Evolutionary conservation across 2,888 invertebrate genomes (phyloP).

Genomic region (Schizotus pectinicornis): DNA sequence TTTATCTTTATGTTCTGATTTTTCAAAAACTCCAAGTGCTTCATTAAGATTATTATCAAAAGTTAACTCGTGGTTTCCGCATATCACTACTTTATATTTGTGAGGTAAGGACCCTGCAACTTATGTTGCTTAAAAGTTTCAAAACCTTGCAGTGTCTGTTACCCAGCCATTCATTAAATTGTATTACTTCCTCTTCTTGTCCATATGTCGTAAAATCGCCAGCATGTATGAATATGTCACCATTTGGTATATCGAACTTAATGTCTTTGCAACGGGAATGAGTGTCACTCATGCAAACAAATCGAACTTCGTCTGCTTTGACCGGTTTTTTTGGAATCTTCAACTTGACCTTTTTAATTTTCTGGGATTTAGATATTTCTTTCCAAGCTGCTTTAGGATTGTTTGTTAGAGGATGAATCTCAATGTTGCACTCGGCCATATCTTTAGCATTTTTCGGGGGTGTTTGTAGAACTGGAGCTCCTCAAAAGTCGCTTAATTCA

Average conservation of each 20-base stretch:
- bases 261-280: conserved; percentile 74
- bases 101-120: conserved; percentile 66
- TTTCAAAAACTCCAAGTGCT: conserved; percentile 47
- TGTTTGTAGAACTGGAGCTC: too few relatives aligned
- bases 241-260: conserved; percentile 73
- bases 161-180: conserved; percentile 81
- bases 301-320: conserved; percentile 68
- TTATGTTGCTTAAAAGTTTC: too few relatives aligned
- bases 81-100: conserved; percentile 80
- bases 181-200: conserved; percentile 71
- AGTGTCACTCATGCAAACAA: conserved; percentile 88
- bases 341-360: conserved; percentile 69
- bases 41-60: conserved; percentile 69
- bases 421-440: too few relatives aligned
- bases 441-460: too few relatives aligned
- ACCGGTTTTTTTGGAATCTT: conserved; percentile 64
- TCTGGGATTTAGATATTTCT: conserved; percentile 69
- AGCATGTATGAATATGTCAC: conserved; percentile 84
- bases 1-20: neutral
- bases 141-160: too few relatives aligned
- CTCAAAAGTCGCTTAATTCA: too few relatives aligned
- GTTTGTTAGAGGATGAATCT: conserved; percentile 66
- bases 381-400: conserved; percentile 78
- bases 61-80: conserved; percentile 85
- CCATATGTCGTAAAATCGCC: conserved; percentile 86